These are phyloP conservation scores for Volucella bombylans DNA, from an alignment of 2,888 invertebrate genomes.

Conservation along the genomic window DNA sequence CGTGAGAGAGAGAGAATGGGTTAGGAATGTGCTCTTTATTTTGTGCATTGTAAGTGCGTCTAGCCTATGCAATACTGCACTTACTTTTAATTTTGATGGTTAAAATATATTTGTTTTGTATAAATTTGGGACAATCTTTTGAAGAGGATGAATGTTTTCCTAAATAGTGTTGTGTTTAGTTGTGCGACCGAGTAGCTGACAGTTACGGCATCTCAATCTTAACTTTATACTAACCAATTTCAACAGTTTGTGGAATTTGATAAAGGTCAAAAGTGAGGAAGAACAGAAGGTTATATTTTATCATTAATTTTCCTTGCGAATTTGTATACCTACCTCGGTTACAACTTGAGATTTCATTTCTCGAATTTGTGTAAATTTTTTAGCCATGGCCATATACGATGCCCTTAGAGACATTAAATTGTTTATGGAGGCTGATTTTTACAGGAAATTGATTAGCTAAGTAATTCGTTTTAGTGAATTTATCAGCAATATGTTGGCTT, in stretches of 20 bases:
- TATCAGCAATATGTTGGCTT: too few species aligned
- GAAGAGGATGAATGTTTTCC: background rate
- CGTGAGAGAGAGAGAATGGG: too few species aligned
- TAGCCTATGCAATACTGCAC: too few species aligned
- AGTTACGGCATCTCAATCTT: slow-evolving; percentile 54
- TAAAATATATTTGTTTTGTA: too few species aligned
- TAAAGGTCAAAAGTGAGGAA: slow-evolving; percentile 31
- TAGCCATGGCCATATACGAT: slow-evolving; percentile 60
- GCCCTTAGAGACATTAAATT: slow-evolving; percentile 49
- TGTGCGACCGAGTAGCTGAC: slow-evolving; percentile 4
- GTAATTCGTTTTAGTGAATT: too few species aligned
- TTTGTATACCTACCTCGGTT: slow-evolving; percentile 39
- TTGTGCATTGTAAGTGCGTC: too few species aligned
- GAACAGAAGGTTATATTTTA: slow-evolving; percentile 28
- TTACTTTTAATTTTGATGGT: too few species aligned
- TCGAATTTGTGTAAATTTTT: slow-evolving; percentile 42
- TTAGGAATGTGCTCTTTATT: too few species aligned
- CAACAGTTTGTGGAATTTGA: slow-evolving; percentile 21
- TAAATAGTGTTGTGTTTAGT: too few species aligned
- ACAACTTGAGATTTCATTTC: slow-evolving; percentile 54
- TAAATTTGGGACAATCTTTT: too few species aligned
- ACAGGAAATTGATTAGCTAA: too few species aligned
- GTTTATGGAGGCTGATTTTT: slow-evolving; percentile 28
- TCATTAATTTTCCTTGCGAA: slow-evolving; percentile 39
- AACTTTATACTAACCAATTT: slow-evolving; percentile 47